Evolutionary conservation across 2,797 vertebrate species (phyloP), one percentile per base, ranked within the genome.

Genomic region (Fundulus diaphanus): DNA sequence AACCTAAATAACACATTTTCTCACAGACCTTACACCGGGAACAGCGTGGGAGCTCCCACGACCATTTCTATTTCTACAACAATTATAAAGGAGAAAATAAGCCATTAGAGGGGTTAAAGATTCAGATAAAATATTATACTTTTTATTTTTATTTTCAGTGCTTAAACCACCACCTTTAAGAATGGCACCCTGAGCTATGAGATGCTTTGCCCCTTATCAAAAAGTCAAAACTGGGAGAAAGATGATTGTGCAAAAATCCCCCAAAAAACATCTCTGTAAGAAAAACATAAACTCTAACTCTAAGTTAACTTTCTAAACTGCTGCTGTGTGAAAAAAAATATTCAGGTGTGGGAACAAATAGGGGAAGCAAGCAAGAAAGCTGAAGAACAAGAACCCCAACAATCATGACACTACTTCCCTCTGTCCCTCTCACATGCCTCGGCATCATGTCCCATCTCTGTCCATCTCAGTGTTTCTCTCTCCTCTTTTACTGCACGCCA

Each of bases 401-500:
- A 27, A 57, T 57, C 70, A 56, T 56, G 27, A 31, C 40, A 33
- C 29, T 51, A 42, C 63, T 52, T 67, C 84, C 76, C 48, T 61
- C 74, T 67, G 68, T 82, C 72, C 72, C 79, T 75, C 42, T 75
- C 69, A 57, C 67, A 66, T 73, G 75, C 80, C 68, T 78, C 78
- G 67, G 72, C 82, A 77, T 82, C 66, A 79, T 77, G 84, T 82
- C 68, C 80, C 69, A 31, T 69, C 70, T 76, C 74, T 35, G 40
- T 63, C 77, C 68, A 77, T 73, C 71, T 51, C 72, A 37, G 20
- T 56, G 33, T 44, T 22, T 51, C 67, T 73, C 73, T 54, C 81
- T 40, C 74, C 37, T 82, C 70, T 3, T 83, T 75, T 37, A 51
- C 82, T 77, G 73, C 82, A 84, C 76, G 76, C 86, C 81, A 79